Conservation (phyloP, 2,113 vertebrate genomes). For the Trematocara macrostoma region DNA sequence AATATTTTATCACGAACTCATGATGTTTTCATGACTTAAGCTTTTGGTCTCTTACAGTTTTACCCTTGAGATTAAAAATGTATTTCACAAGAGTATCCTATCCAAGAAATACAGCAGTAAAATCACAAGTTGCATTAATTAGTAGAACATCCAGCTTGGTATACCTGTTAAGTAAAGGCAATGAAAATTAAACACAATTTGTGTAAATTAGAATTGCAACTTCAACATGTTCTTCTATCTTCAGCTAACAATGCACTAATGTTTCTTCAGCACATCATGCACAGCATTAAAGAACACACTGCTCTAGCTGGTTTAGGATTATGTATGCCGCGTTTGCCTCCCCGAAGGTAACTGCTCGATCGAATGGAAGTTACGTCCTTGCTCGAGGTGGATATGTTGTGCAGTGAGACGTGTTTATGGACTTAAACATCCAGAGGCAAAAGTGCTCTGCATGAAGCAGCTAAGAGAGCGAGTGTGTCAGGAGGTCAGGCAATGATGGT, state of each 20-base stretch:
- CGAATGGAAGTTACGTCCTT: background rate
- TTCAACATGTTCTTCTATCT: background rate
- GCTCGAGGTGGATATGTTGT: background rate
- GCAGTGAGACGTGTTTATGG: background rate
- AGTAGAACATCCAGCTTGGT: background rate
- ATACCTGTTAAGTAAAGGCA: background rate
- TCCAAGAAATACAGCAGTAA: background rate
- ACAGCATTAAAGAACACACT: background rate
- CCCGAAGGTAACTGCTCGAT: background rate
- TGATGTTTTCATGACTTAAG: background rate
- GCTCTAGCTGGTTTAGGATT: background rate
- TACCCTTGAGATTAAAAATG: background rate
- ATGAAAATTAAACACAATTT: background rate
- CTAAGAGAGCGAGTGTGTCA: background rate
- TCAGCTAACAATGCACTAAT: background rate
- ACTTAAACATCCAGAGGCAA: slow-evolving; percentile 2
- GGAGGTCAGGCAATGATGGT: slow-evolving; percentile 11
- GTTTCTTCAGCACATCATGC: background rate
- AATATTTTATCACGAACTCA: background rate
- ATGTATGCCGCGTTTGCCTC: background rate
- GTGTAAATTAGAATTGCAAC: background rate
- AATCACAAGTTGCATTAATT: background rate
- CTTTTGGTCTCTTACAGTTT: background rate
- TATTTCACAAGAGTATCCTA: background rate
- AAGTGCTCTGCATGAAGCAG: slow-evolving; percentile 12